Percentiles rank a stretch among this genome's conserved stretches.
phyloP scores from a whole-genome alignment of 2,797 vertebrate species.

The Myotis pilosus region DNA sequence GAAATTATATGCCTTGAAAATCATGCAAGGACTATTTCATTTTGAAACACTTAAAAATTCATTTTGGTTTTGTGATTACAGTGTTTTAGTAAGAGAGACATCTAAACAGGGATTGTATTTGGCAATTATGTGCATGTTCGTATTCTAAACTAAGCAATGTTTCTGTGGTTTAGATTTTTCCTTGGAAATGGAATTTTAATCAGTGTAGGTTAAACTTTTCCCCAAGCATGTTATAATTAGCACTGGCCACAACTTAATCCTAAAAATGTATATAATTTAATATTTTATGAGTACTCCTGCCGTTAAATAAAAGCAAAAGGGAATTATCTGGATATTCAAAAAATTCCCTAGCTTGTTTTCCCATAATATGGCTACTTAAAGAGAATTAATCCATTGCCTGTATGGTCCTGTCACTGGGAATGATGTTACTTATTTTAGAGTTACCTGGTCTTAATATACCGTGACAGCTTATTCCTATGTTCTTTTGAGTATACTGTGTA shows the following conservation, averaged over 20 bases:
- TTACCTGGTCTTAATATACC: background rate
- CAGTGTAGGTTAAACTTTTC: slow-evolving; percentile 75
- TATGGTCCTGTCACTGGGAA: background rate
- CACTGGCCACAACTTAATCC: slow-evolving; percentile 68
- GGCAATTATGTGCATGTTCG: slow-evolving; percentile 77
- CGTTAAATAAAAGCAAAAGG: slow-evolving; percentile 47
- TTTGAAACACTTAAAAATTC: slow-evolving; percentile 83
- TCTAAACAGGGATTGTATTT: slow-evolving; percentile 81
- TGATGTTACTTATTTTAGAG: background rate
- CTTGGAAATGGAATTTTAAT: slow-evolving; percentile 84
- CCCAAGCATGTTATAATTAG: slow-evolving; percentile 79
- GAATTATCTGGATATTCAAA: slow-evolving; percentile 52
- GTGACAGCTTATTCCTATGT: background rate
- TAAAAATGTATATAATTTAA: slow-evolving; percentile 72
- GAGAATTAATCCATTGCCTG: background rate
- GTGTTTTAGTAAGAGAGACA: slow-evolving; percentile 77
- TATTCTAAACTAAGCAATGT: slow-evolving; percentile 80
- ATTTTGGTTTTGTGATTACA: slow-evolving; percentile 83
- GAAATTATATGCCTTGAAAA: slow-evolving; percentile 79
- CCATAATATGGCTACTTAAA: background rate
- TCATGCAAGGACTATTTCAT: slow-evolving; percentile 80
- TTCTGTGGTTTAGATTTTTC: slow-evolving; percentile 82
- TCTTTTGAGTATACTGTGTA: background rate
- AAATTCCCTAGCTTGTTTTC: slow-evolving; percentile 1
- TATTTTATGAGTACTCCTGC: slow-evolving; percentile 47